phyloP scores from a whole-genome alignment of 2,113 vertebrate genomes.

The Haemorhous mexicanus region DNA sequence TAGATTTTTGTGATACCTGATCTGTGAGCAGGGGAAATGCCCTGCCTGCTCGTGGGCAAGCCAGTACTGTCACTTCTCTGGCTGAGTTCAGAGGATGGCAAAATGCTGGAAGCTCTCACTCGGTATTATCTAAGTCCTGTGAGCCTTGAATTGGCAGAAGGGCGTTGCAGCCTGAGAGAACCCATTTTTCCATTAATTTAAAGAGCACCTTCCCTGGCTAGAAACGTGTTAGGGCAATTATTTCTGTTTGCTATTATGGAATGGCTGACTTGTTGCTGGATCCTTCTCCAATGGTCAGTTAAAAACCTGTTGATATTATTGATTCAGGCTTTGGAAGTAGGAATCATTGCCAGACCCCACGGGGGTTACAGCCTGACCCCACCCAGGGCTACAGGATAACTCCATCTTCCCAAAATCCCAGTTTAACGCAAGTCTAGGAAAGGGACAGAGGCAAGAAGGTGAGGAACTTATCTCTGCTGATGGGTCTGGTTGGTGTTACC shows the following conservation, averaged over 20 bases:
- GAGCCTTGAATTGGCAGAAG: not conserved
- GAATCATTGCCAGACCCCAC: not conserved
- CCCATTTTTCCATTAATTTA: not conserved
- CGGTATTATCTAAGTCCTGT: not conserved
- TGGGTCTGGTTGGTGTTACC: not conserved
- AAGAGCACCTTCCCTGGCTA: not conserved
- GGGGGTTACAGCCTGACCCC: not conserved
- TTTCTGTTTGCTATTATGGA: not conserved
- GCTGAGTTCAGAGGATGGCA: not conserved
- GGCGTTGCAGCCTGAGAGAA: rapidly evolving
- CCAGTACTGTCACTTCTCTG: not conserved
- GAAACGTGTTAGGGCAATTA: not conserved
- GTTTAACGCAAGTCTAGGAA: not conserved
- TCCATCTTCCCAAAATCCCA: not conserved
- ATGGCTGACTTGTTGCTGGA: not conserved
- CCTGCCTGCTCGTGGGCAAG: not conserved
- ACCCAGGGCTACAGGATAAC: not conserved
- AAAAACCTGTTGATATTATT: not conserved
- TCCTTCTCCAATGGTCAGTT: not conserved
- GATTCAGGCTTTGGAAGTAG: not conserved
- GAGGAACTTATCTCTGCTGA: not conserved
- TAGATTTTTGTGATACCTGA: not conserved
- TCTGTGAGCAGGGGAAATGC: not conserved
- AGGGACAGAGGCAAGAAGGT: not conserved
- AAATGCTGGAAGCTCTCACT: not conserved